Conservation (phyloP, 2,888 invertebrate species). For the Petrophora chlorosata region DNA sequence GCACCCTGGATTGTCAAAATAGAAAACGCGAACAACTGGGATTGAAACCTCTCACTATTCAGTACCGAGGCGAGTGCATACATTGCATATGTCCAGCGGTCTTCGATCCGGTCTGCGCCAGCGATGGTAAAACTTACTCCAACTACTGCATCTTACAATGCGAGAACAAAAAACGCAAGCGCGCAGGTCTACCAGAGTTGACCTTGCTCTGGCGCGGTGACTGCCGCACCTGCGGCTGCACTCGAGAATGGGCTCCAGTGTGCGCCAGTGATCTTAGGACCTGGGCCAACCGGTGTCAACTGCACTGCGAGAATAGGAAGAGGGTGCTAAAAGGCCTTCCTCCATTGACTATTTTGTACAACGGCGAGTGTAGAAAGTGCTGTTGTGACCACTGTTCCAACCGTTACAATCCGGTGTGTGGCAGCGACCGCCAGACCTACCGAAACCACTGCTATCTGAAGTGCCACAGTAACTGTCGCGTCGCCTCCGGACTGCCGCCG, state of each 20-base stretch:
- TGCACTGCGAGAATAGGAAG: constrained; percentile 44
- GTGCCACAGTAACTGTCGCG: constrained; percentile 41
- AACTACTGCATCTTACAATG: constrained; percentile 46
- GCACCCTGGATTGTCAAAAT: constrained; percentile 44
- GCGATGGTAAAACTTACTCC: constrained; percentile 42
- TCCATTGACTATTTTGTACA: neutral
- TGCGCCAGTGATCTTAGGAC: constrained; percentile 45
- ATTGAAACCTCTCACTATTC: constrained; percentile 25
- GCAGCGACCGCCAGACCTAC: constrained; percentile 43
- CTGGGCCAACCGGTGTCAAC: constrained; percentile 42
- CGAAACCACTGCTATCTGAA: constrained; percentile 45
- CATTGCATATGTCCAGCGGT: constrained; percentile 40
- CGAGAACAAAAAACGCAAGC: constrained; percentile 34
- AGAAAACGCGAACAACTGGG: constrained; percentile 35
- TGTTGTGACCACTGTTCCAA: constrained; percentile 32
- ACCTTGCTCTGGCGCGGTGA: constrained; percentile 29
- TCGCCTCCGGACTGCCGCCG: constrained; percentile 24
- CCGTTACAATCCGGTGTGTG: constrained; percentile 43
- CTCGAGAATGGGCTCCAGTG: constrained; percentile 34
- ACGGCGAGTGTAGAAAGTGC: constrained; percentile 15
- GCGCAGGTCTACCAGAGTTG: constrained; percentile 17
- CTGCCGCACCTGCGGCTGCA: constrained; percentile 45
- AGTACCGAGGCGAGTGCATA: constrained; percentile 41
- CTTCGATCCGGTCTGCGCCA: constrained; percentile 48
- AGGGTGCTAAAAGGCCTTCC: constrained; percentile 13